phyloP scores from a whole-genome alignment of 2,888 invertebrate genomes.

The Amphipoea oculea region DNA sequence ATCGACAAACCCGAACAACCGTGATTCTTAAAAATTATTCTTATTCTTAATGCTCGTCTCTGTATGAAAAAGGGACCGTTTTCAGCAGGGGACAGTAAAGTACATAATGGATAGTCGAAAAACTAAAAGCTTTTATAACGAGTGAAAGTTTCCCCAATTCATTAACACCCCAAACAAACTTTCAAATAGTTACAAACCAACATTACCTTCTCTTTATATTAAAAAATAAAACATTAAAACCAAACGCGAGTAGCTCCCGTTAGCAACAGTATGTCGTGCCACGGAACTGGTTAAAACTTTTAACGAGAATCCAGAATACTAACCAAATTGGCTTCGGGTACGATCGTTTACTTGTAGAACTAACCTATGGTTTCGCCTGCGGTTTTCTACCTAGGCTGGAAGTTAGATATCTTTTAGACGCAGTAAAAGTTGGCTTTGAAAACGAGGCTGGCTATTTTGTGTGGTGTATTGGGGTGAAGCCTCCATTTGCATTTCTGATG shows the following conservation, averaged over 20 bases:
- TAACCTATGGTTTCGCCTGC: constrained; percentile 17
- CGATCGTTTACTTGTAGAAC: constrained; percentile 46
- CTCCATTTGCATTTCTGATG: constrained; percentile 20
- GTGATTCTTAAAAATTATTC: too few species aligned
- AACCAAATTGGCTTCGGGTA: constrained; percentile 63
- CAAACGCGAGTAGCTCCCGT: neutral
- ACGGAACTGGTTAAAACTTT: constrained; percentile 60
- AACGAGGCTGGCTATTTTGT: constrained; percentile 18
- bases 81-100: too few species aligned
- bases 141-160: neutral
- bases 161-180: neutral
- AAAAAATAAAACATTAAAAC: constrained; percentile 24
- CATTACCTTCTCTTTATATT: neutral
- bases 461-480: neutral
- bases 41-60: too few species aligned
- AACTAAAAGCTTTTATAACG: too few species aligned
- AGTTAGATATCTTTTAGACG: constrained; percentile 31
- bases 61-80: too few species aligned
- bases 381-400: constrained; percentile 53
- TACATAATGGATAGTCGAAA: too few species aligned
- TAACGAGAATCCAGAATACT: constrained; percentile 61
- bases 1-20: too few species aligned
- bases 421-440: constrained; percentile 40
- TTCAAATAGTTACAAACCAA: constrained; percentile 5
- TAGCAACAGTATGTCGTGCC: constrained; percentile 32